Conservation (phyloP, 1,140 invertebrate genomes). For the Temnothorax curvispinosus region DNA sequence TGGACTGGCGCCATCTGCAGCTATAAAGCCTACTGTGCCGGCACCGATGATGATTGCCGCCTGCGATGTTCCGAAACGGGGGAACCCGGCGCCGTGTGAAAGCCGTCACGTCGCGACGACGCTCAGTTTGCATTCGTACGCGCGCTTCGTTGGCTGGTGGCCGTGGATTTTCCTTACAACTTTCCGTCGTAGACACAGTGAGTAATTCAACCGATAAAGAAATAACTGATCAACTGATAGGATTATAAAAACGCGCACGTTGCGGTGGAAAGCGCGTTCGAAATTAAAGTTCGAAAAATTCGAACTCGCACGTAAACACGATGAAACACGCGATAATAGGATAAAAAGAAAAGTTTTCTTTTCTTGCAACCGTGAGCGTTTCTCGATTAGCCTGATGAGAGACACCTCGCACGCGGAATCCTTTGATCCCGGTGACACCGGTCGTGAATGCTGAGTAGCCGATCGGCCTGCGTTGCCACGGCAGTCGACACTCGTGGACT, state of each 20-base stretch:
- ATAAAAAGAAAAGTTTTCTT: no score
- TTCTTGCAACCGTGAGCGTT: not conserved
- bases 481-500: not conserved
- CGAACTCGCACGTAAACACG: not conserved
- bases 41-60: not conserved
- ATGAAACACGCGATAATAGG: not conserved
- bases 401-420: not conserved
- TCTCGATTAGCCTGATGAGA: not conserved
- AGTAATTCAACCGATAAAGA: not conserved
- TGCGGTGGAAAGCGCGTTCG: not conserved
- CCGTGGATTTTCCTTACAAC: not conserved
- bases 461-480: not conserved
- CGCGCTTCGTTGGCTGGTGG: not conserved
- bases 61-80: conserved; percentile 1
- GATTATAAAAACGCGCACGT: not conserved
- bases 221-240: not conserved
- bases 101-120: not conserved
- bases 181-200: not conserved
- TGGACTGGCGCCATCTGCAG: conserved; percentile 35
- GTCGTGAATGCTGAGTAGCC: not conserved
- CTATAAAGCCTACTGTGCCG: not conserved
- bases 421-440: not conserved
- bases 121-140: conserved; percentile 38
- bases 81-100: not conserved
- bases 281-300: not conserved